A percentile compares a stretch with the other conserved stretches of the same genome.
Evolutionary conservation across 1,140 invertebrate species (phyloP).

Genomic region (Drosophila kohkoa): DNA sequence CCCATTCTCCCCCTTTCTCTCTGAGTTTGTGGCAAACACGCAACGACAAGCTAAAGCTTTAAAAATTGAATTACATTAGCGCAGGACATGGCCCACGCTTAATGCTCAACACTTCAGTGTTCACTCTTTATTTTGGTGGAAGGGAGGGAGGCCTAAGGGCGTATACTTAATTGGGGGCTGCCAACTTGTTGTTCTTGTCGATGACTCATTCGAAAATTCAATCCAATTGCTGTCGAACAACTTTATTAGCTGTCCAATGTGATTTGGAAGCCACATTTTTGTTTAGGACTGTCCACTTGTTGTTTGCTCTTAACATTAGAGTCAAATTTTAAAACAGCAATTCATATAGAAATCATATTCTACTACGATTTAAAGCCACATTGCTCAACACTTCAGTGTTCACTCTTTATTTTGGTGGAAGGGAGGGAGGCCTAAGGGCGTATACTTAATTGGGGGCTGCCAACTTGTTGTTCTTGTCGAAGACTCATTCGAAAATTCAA

Average conservation of each 20-base stretch:
- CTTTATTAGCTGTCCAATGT: not conserved
- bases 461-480: not conserved
- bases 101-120: not conserved
- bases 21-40: not conserved
- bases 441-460: no score
- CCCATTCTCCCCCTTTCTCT: no score
- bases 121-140: not conserved
- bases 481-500: not conserved
- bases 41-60: constrained; percentile 19
- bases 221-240: not conserved
- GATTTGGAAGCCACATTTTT: not conserved
- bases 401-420: not conserved
- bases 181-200: constrained; percentile 13
- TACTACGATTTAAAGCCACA: no score
- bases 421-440: no score
- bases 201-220: not conserved
- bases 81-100: constrained; percentile 7
- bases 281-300: no score
- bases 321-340: no score
- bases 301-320: no score
- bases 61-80: constrained; percentile 40
- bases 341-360: no score
- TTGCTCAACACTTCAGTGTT: not conserved
- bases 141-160: not conserved
- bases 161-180: constrained; percentile 12